phyloP scores from a whole-genome alignment of 2,888 invertebrate species.

The Cheilosia grossa region DNA sequence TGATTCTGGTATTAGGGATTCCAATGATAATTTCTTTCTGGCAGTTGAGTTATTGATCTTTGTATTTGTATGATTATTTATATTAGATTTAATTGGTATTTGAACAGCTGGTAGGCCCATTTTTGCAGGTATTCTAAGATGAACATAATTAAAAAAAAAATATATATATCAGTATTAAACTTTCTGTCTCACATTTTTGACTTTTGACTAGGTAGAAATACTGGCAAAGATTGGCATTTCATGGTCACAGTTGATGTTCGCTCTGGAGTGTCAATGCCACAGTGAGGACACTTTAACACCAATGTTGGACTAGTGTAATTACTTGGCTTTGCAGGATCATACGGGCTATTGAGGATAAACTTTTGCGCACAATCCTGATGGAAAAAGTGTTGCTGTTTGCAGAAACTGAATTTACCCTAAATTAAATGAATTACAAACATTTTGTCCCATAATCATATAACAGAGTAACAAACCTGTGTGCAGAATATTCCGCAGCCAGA shows the following conservation, averaged over 20 bases:
- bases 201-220: slow-evolving; percentile 86
- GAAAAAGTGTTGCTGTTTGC: slow-evolving; percentile 91
- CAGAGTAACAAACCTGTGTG: slow-evolving; percentile 87
- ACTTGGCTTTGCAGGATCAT: slow-evolving; percentile 83
- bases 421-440: slow-evolving; percentile 29
- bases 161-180: too few species aligned
- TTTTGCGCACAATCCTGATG: slow-evolving; percentile 90
- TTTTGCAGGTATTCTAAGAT: slow-evolving; percentile 82
- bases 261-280: slow-evolving; percentile 86
- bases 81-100: slow-evolving; percentile 64
- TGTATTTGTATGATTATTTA: slow-evolving; percentile 50
- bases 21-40: slow-evolving; percentile 76
- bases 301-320: slow-evolving; percentile 81
- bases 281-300: slow-evolving; percentile 88
- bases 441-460: neutral
- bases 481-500: slow-evolving; percentile 95
- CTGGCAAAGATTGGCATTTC: slow-evolving; percentile 86
- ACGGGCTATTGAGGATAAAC: slow-evolving; percentile 81
- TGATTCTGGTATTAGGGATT: slow-evolving; percentile 82
- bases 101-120: slow-evolving; percentile 77
- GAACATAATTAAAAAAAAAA: neutral
- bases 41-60: slow-evolving; percentile 40
- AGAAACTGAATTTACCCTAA: slow-evolving; percentile 93
- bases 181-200: slow-evolving; percentile 78
- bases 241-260: slow-evolving; percentile 86